Conservation (phyloP, 2,888 invertebrate genomes). For the Lagria hirta region DNA sequence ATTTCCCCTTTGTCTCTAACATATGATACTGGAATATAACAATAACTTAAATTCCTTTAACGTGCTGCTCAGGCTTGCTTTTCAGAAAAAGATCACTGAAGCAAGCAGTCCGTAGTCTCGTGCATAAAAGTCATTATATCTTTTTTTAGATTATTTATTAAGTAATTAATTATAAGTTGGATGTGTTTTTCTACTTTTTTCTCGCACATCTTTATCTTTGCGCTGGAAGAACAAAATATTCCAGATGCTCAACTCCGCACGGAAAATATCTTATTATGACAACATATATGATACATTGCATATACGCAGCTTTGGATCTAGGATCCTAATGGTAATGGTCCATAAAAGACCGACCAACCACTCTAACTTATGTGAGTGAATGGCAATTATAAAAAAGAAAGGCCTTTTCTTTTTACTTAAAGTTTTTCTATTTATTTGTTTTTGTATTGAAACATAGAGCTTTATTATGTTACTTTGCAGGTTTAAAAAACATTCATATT, state of each 20-base stretch:
- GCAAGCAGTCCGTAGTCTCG: slow-evolving; percentile 1
- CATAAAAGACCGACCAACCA: slow-evolving; percentile 28
- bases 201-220: slow-evolving; percentile 26
- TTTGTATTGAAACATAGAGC: no score
- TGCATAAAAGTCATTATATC: slow-evolving; percentile 13
- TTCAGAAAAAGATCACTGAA: slow-evolving; percentile 17
- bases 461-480: no score
- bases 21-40: slow-evolving; percentile 24
- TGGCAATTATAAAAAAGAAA: no score
- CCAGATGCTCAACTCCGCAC: slow-evolving; percentile 16
- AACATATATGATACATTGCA: slow-evolving; percentile 28
- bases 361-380: no score
- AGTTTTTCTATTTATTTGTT: no score
- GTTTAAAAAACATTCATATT: no score
- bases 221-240: slow-evolving; percentile 5
- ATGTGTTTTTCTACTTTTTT: slow-evolving; percentile 13
- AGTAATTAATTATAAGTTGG: slow-evolving; percentile 15
- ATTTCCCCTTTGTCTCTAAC: slow-evolving; percentile 21
- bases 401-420: no score
- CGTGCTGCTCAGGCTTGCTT: slow-evolving; percentile 16
- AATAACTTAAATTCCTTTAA: slow-evolving; percentile 24
- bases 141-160: slow-evolving; percentile 12
- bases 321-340: slow-evolving; percentile 30
- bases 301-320: slow-evolving; percentile 26
- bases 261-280: slow-evolving; percentile 23